These are phyloP conservation scores for Cettia cetti DNA, from an alignment of 2,113 vertebrate genomes.

Conservation along the genomic window DNA sequence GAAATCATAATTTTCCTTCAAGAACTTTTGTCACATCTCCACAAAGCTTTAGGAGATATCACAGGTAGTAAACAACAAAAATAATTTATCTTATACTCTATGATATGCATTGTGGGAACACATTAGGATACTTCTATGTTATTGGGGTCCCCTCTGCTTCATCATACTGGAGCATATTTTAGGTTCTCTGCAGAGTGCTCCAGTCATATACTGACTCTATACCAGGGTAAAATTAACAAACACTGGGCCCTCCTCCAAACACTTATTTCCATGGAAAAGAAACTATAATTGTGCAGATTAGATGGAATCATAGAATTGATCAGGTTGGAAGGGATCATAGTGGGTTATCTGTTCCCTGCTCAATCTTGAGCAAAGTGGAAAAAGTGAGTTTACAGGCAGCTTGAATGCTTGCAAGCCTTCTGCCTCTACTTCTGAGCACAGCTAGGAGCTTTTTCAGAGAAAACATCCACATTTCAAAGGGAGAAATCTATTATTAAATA, in stretches of 20 bases:
- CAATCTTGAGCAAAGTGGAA: not conserved
- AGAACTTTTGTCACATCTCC: not conserved
- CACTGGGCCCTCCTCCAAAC: not conserved
- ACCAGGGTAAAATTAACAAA: not conserved
- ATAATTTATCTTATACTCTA: not conserved
- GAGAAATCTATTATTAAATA: not conserved
- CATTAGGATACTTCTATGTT: not conserved
- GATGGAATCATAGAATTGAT: not conserved
- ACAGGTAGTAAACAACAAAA: not conserved
- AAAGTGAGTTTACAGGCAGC: not conserved
- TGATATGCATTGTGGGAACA: accelerated
- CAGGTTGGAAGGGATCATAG: not conserved
- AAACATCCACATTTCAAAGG: not conserved
- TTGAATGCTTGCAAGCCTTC: not conserved
- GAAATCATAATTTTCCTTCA: not conserved
- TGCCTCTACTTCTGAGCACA: not conserved
- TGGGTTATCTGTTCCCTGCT: not conserved
- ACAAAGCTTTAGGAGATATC: not conserved
- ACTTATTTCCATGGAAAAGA: not conserved
- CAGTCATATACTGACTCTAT: not conserved
- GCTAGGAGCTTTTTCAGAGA: not conserved
- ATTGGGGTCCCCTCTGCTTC: not conserved
- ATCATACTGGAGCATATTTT: not conserved
- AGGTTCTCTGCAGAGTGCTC: not conserved
- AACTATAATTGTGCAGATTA: not conserved